A percentile compares a stretch with the other conserved stretches of the same genome.
These are phyloP conservation scores for Campopleginae sp. DNA, from an alignment of 2,888 invertebrate genomes.

Conservation along the genomic window DNA sequence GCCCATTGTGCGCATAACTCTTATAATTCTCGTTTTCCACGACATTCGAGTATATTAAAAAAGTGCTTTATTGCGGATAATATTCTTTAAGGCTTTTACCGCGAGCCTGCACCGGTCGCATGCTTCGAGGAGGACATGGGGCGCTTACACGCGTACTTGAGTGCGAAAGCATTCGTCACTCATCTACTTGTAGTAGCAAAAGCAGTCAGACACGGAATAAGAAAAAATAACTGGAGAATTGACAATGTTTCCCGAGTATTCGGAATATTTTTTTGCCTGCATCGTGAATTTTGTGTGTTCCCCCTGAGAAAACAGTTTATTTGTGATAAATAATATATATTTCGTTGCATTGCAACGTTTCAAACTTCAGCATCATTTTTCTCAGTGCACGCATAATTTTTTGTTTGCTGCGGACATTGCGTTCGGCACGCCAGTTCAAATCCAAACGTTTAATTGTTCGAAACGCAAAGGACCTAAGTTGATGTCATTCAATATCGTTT, in stretches of 20 bases:
- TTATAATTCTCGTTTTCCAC: constrained; percentile 18
- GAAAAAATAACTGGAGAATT: neutral
- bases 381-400: no score
- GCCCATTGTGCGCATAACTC: neutral
- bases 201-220: neutral
- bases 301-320: no score
- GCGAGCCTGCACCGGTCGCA: constrained; percentile 41
- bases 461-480: neutral
- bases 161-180: constrained; percentile 56
- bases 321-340: no score
- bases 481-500: neutral
- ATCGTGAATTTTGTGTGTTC: no score
- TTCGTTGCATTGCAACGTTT: no score
- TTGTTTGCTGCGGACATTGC: no score
- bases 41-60: constrained; percentile 26
- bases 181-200: constrained; percentile 3
- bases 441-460: no score
- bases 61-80: constrained; percentile 45
- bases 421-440: no score
- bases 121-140: constrained; percentile 58
- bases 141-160: constrained; percentile 57
- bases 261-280: no score
- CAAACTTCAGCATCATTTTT: no score
- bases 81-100: constrained; percentile 34
- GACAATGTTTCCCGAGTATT: no score